A percentile compares a stretch with the other conserved stretches of the same genome.
phyloP scores from a whole-genome alignment of 1,140 invertebrate species.

The Teleopsis dalmanni region DNA sequence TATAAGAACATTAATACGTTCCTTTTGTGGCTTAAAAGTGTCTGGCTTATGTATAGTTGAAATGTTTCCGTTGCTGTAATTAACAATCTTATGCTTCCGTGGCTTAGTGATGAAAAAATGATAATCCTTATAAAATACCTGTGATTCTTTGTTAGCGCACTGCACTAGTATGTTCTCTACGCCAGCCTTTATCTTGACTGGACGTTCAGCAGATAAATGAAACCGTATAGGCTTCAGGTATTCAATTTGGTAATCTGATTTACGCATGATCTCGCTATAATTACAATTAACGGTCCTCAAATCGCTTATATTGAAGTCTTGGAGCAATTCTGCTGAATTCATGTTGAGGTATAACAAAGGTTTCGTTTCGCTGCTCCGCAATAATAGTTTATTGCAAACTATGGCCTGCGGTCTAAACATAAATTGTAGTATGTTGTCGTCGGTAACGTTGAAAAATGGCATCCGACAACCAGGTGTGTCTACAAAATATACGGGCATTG shows the following conservation, averaged over 20 bases:
- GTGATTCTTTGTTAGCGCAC: slow-evolving; percentile 46
- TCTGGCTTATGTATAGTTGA: background rate
- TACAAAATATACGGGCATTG: slow-evolving; percentile 50
- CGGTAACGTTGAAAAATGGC: slow-evolving; percentile 65
- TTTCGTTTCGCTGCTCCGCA: slow-evolving; percentile 31
- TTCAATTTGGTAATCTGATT: slow-evolving; percentile 37
- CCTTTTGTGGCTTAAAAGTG: slow-evolving; percentile 14
- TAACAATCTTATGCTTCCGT: background rate
- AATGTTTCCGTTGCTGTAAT: slow-evolving; percentile 20
- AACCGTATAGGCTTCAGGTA: slow-evolving; percentile 40
- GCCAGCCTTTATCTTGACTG: slow-evolving; percentile 45
- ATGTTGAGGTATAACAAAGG: slow-evolving; percentile 46
- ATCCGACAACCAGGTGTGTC: slow-evolving; percentile 71
- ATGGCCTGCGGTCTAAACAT: slow-evolving; percentile 44
- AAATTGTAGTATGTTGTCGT: slow-evolving; percentile 48
- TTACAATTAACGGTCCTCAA: slow-evolving; percentile 50
- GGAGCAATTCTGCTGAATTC: slow-evolving; percentile 56
- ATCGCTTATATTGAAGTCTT: slow-evolving; percentile 50
- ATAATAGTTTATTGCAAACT: slow-evolving; percentile 42
- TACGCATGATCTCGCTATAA: slow-evolving; percentile 55
- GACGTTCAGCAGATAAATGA: slow-evolving; percentile 38
- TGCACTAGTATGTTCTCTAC: slow-evolving; percentile 57
- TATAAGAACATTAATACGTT: slow-evolving; percentile 61
- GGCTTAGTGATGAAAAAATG: slow-evolving; percentile 52
- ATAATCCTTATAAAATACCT: slow-evolving; percentile 56